Base-by-base conservation (phyloP, 2,888 invertebrate genomes). In the Chrysina gloriosa region DNA sequence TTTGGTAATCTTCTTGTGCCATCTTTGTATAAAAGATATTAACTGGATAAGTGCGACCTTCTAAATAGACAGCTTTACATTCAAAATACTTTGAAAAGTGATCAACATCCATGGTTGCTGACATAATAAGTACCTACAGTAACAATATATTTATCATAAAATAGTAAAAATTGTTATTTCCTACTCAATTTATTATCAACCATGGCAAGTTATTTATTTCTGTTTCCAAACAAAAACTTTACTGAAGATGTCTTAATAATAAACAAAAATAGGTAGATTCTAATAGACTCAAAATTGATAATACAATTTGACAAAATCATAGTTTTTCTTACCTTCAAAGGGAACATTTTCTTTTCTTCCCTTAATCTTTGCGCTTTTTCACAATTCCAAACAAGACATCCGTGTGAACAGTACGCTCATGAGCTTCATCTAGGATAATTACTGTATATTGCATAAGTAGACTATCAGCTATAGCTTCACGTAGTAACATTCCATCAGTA, bases 61-160 rank as follows among this genome's bases (percentile, higher is more conserved):
- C 93, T 47, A 98, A 84, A 81, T 96, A 96, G 75, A 97, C 86
- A 0, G 94, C 95, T 50, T 92, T 91, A 52, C 94, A 94, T 68
- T 91, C 89, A 81, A 97, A 98, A 82, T 97, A 99, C 70, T 89
- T 86, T 31, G 92, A 90, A 82, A 98, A 97, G 77, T 94, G 92
- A 82, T 96, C 95, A 5, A 96, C 95, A 84, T 97, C 95, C 95
- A 97, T 96, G 9, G 97, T 97, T 0, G 97, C 97, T 0, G 97
- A 97, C 91, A 97, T 97, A 52, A 97, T 86, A 31, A 97, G 88
- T 19, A 95, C 84, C 92, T 93, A 79, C 54, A 86, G 83, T 65
- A 66, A 48, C n/a, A n/a, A n/a, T n/a, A n/a, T 2, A 16, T 11
- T 3, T 2, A 45, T 19, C 2, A 14, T 14, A 11, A 45, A 45